These are phyloP conservation scores for Ostrea denselamellosa DNA, from an alignment of 1,140 invertebrate species.

Conservation along the genomic window DNA sequence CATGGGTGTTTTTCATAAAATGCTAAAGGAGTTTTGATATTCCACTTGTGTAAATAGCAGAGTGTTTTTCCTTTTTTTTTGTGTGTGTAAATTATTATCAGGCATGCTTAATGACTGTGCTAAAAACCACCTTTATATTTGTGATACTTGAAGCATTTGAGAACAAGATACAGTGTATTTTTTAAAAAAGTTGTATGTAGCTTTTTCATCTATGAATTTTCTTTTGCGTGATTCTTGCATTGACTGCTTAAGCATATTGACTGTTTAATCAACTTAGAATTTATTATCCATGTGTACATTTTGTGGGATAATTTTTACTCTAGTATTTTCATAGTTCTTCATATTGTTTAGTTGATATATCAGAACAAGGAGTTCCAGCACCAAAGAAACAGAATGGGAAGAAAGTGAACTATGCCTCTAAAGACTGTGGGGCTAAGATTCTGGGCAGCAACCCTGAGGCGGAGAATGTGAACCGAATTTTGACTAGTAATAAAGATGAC, in stretches of 20 bases:
- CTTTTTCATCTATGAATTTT: too few relatives aligned
- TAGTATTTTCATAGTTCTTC: not conserved
- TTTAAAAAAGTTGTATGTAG: too few relatives aligned
- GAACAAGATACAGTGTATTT: too few relatives aligned
- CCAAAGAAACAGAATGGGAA: conserved; percentile 76
- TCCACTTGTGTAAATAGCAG: too few relatives aligned
- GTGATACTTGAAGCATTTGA: too few relatives aligned
- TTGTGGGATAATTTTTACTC: not conserved
- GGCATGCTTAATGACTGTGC: too few relatives aligned
- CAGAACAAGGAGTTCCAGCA: not conserved
- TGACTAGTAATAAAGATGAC: conserved; percentile 94
- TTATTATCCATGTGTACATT: not conserved
- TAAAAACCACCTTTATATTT: too few relatives aligned
- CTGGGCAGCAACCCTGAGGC: conserved; percentile 94
- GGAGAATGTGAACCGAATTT: conserved; percentile 87
- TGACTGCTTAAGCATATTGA: not conserved
- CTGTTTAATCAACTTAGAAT: not conserved
- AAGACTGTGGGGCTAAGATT: conserved; percentile 98
- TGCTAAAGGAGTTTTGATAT: too few relatives aligned
- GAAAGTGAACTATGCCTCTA: conserved; percentile 85
- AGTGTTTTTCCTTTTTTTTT: too few relatives aligned
- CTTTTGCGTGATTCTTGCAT: too few relatives aligned
- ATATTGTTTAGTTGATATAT: not conserved
- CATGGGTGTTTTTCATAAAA: too few relatives aligned
- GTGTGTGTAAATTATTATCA: too few relatives aligned